Conservation (phyloP, 2,888 invertebrate genomes). For the Harpalus rubripes region DNA sequence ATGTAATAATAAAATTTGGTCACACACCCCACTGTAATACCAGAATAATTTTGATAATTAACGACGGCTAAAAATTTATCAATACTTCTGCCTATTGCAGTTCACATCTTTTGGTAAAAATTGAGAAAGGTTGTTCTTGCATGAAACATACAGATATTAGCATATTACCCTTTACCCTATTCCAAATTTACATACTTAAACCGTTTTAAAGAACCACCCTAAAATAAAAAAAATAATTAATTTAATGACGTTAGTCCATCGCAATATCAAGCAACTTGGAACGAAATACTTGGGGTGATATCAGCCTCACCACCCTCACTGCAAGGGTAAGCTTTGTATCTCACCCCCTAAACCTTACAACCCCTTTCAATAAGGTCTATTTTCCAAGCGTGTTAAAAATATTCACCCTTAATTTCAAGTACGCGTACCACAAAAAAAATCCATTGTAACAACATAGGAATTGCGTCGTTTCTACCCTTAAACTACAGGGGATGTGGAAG, state of each 20-base stretch:
- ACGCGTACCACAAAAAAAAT: constrained; percentile 27
- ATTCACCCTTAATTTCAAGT: constrained; percentile 56
- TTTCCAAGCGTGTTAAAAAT: constrained; percentile 46
- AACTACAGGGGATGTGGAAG: not conserved
- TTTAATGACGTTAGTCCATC: constrained; percentile 3
- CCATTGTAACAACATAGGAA: constrained; percentile 6
- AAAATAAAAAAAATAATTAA: constrained; percentile 46
- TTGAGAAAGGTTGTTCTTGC: too few species aligned
- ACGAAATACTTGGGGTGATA: constrained; percentile 55
- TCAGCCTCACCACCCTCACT: constrained; percentile 1
- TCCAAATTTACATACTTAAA: not conserved
- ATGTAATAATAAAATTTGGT: too few species aligned
- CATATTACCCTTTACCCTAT: not conserved
- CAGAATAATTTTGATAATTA: too few species aligned
- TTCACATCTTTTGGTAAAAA: too few species aligned
- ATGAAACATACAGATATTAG: not conserved
- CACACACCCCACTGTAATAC: too few species aligned
- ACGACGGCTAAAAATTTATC: too few species aligned
- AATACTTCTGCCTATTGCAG: too few species aligned
- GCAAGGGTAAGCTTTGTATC: constrained; percentile 41
- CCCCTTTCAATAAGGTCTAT: constrained; percentile 24
- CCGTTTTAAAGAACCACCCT: not conserved
- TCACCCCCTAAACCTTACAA: constrained; percentile 39
- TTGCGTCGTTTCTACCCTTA: not conserved
- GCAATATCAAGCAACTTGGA: constrained; percentile 43